Evolutionary conservation across 2,113 vertebrate genomes (phyloP).

Genomic region (Saguinus imperator): DNA sequence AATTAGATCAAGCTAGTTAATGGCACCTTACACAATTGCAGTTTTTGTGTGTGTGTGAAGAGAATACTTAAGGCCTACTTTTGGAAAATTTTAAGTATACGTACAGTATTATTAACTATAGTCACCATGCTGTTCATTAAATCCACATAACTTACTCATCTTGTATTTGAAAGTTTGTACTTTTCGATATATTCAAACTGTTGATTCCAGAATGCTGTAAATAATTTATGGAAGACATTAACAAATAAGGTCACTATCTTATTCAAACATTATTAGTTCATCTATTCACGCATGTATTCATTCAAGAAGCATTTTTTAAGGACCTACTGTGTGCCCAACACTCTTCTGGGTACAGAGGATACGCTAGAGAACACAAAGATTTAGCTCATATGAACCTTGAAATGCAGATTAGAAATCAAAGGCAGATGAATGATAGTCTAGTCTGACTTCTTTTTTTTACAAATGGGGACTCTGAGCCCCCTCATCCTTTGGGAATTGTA

Average conservation of each 20-base stretch:
- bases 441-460: not conserved
- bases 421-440: not conserved
- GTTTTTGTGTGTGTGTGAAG: not conserved
- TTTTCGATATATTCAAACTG: not conserved
- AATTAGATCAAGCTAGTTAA: not conserved
- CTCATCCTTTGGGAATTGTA: not conserved
- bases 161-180: not conserved
- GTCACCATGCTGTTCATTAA: not conserved
- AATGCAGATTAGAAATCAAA: not conserved
- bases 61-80: not conserved
- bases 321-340: not conserved
- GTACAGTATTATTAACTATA: not conserved
- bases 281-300: not conserved
- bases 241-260: conserved; percentile 17
- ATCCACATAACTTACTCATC: not conserved
- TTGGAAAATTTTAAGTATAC: not conserved
- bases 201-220: conserved; percentile 15
- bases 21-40: not conserved
- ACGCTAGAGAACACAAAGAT: not conserved
- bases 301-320: not conserved
- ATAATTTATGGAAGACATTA: conserved; percentile 23
- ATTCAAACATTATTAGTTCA: not conserved
- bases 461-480: not conserved
- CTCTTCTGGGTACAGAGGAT: not conserved
- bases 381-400: not conserved